A percentile compares a stretch with the other conserved stretches of the same genome.
Conservation (phyloP, 2,797 vertebrate genomes). For the Eulemur mongoz region DNA sequence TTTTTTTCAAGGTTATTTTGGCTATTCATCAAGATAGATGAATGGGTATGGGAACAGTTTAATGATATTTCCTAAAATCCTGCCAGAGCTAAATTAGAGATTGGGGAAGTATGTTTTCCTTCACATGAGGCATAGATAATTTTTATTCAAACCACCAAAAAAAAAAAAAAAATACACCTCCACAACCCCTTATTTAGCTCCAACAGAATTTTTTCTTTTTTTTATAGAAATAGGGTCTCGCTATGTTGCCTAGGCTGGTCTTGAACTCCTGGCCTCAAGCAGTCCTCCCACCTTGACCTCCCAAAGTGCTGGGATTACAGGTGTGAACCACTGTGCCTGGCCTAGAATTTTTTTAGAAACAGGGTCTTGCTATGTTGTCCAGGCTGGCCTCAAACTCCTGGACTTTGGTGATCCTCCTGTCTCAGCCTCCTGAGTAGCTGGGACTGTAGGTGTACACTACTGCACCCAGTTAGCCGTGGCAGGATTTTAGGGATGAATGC, state of each 20-base stretch:
- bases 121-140: not conserved
- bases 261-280: not conserved
- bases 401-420: not conserved
- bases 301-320: not conserved
- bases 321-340: not conserved
- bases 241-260: not conserved
- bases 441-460: not conserved
- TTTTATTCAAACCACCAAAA: not conserved
- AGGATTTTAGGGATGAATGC: not conserved
- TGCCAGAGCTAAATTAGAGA: not conserved
- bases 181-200: not conserved
- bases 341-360: no score
- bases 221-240: not conserved
- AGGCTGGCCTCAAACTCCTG: no score
- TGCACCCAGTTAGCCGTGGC: not conserved
- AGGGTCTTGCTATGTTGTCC: no score
- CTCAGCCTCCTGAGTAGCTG: not conserved
- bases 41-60: not conserved
- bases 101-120: constrained; percentile 1
- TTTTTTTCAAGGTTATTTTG: constrained; percentile 10
- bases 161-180: not conserved
- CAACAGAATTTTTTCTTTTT: not conserved
- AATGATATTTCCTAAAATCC: not conserved
- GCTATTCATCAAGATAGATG: not conserved
- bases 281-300: not conserved